Base-by-base conservation (phyloP, 2,797 vertebrate species). In the Cossypha caffra region DNA sequence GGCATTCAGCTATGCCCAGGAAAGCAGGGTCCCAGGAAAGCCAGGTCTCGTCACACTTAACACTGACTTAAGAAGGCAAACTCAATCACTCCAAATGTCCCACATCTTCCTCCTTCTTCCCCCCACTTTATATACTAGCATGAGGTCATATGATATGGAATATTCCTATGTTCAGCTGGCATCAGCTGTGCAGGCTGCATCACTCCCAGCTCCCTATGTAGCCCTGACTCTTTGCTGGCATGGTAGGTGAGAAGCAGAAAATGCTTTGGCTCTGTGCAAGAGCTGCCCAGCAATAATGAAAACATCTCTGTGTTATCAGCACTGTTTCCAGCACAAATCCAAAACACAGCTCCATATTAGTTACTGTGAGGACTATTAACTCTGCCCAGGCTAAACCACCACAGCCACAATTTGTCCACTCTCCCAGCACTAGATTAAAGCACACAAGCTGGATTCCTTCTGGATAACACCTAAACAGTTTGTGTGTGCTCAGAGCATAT, bases 401-500 rank as follows among this genome's bases (percentile, higher is more conserved):
- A 26, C n/a, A 55, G 11, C 11, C 40, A 42, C 3, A 0, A 3
- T 14, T 5, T 54, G 7, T 31, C 16, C 16, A 14, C 5, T 72
- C 24, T 85, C 16, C 3, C 19, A 35, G 18, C 5, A 16, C 33
- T 45, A 35, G 43, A 35, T 57, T 23, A 79, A 35, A 73, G 29
- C 6, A 40, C 25, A 58, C 7, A 66, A 48, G 3, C 28, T 58
- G n/a, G 5, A 58, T 85, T 88, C 26, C 55, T 85, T 76, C 58
- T 55, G 28, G 13, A 18, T 47, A 84, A 5, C 40, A 45, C 18
- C 16, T 23, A 42, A 38, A 9, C 0, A 1, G 9, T 35, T 11
- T 1, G 0, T 0, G 0, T 15, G 17, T 62, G 9, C 33, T 59
- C 45, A 72, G 35, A 45, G 13, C 19, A 67, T 14, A 17, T 6